Conservation (phyloP, 2,113 vertebrate species). For the Bettongia penicillata region DNA sequence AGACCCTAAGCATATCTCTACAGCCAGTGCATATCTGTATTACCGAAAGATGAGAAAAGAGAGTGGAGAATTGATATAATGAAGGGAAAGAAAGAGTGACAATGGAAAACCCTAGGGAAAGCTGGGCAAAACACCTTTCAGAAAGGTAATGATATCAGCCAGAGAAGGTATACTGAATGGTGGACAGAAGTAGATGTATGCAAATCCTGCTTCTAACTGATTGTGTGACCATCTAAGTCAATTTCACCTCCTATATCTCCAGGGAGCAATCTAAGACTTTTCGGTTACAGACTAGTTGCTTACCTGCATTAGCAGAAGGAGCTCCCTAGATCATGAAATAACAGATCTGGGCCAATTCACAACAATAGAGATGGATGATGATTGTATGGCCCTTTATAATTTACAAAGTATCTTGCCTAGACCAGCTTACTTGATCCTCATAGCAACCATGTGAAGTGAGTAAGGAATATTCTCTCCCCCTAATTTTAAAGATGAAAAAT, state of each 20-base stretch:
- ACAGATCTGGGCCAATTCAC: neutral
- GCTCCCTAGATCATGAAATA: neutral
- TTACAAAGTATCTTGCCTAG: neutral
- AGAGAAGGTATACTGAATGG: neutral
- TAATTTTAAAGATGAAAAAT: neutral
- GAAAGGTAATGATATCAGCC: neutral
- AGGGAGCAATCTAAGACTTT: neutral
- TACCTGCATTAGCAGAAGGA: neutral
- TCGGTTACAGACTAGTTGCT: neutral
- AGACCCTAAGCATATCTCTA: neutral
- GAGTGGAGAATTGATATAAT: neutral
- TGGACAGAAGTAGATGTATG: neutral
- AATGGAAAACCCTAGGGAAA: neutral
- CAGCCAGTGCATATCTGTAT: neutral
- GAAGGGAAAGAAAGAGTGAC: neutral
- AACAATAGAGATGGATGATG: neutral
- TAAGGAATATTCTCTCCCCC: neutral
- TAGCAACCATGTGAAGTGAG: neutral
- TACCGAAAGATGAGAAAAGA: neutral
- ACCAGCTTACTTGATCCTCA: neutral
- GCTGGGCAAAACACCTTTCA: neutral
- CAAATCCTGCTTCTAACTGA: neutral
- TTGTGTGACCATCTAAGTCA: neutral
- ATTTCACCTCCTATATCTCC: neutral
- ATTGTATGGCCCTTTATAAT: neutral